Base-by-base conservation (phyloP, 1,140 invertebrate species). In the Nylanderia fulva region DNA sequence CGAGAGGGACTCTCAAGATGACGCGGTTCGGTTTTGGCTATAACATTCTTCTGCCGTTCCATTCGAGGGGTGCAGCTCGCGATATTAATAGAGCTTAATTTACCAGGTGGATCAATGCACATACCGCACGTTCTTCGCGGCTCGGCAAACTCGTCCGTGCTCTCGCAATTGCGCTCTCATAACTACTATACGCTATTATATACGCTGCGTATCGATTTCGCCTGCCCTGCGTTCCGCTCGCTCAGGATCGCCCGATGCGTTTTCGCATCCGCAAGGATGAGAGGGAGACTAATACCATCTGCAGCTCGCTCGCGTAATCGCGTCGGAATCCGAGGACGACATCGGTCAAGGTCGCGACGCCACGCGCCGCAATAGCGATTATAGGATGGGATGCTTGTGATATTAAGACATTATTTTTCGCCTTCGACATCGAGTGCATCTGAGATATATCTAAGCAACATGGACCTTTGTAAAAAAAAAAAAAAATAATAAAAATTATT, bases 41-140 rank as follows among this genome's bases (percentile, higher is more conserved):
- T 42, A 56, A 45, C 76, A 48, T 36, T 58, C 52, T 71, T 33
- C 66, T 58, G 13, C 27, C 21, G 33, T 27, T 79, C 18, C 42
- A 18, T 39, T n/a, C 29, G 39, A 75, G 27, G n/a, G 56, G 24
- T 63, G 45, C 33, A 76, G 39, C 54, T 36, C 7, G 42, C 42
- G 72, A 77, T 77, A 84, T 84, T 84, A 77, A 84, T 77, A 84
- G 56, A 74, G 82, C 33, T 77, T 84, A 84, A 84, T 84, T 63
- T 75, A 64, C 56, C 58, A 56, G 58, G 33, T 48, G 71, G 82
- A 77, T 84, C 82, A 77, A 84, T 84, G 82, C 82, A 48, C 45
- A 76, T 63, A 76, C 58, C 58, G 21, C 21, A 58, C 71, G 29
- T 84, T 84, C 42, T 84, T 84, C 69, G 39, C 61, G 71, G 29